Percentiles rank a stretch among this genome's conserved stretches.
Evolutionary conservation across 2,797 vertebrate genomes (phyloP).

Genomic region (Mus spretus): DNA sequence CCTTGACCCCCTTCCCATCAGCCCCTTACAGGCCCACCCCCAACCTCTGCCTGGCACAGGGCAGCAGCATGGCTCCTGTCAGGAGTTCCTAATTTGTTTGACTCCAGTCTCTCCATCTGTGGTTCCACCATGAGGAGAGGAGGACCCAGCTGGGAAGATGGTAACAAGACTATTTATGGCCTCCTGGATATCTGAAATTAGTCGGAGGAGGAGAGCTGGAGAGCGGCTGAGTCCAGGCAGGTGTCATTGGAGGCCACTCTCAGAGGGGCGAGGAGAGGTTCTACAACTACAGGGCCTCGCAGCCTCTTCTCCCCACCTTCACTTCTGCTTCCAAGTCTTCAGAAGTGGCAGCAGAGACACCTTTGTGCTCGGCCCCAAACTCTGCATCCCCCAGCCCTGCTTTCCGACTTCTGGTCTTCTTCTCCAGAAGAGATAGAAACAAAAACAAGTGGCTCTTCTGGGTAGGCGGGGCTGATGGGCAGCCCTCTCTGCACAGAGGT

Average conservation of each 20-base stretch:
- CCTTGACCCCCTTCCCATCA: neutral
- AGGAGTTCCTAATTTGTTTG: neutral
- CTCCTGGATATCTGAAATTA: neutral
- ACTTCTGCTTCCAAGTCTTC: neutral
- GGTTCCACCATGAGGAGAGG: neutral
- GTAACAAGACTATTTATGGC: neutral
- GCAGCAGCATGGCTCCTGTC: neutral
- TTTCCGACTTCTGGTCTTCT: neutral
- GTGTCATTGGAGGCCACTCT: neutral
- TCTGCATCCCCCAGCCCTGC: neutral
- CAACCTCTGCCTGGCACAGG: neutral
- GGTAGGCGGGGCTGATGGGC: neutral
- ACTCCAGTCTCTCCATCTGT: neutral
- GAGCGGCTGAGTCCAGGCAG: neutral
- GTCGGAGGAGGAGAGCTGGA: neutral
- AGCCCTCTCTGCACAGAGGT: neutral
- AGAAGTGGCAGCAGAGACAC: neutral
- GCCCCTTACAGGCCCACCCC: neutral
- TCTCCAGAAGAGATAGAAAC: slow-evolving; percentile 44
- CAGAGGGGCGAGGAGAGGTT: neutral
- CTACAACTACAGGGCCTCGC: neutral
- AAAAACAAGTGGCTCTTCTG: slow-evolving; percentile 53
- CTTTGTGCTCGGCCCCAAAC: neutral
- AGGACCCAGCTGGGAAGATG: neutral
- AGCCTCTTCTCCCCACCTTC: neutral